Evolutionary conservation across 1,140 invertebrate genomes (phyloP), one percentile per base, ranked within the genome.

Genomic region (Drosophila malerkotliana): DNA sequence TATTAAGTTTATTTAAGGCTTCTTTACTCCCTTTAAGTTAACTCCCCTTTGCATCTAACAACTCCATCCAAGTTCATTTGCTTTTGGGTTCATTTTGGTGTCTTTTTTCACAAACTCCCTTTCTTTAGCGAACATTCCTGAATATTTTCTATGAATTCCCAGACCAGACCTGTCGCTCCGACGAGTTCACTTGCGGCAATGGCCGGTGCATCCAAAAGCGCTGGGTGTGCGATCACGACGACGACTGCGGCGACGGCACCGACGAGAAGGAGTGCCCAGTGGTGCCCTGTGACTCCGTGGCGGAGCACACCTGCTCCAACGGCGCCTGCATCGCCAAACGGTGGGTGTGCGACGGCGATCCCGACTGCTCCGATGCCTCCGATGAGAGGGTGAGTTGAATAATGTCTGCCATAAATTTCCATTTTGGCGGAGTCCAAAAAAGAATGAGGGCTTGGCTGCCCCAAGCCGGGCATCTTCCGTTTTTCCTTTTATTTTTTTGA

Each of bases 181-280:
- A 98, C 88, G 96, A 98, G 91, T 98, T 97, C 89, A 97, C 96
- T 2, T 98, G 97, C 92, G 94, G 94, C 41, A 97, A 97, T 81
- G 97, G 97, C 9, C 95, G 96, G 66, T 98, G 97, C 90, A 97
- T 98, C 67, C 96, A 97, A 80, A 94, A 95, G 69, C 93, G 94
- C 5, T 98, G 97, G 97, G 94, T 96, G 6, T 99, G 98, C 91
- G 97, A 99, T 92, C 94, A 95, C 24, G 96, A 97, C 82, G 94
- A 97, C 75, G 97, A 98, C 91, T 98, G 97, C 78, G 95, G 95
- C 4, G 96, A 97, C 80, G 94, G 94, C 21, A 96, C 94, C 41
- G 97, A 98, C 83, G 97, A 98, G 84, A 93, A 93, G 30, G 93
- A 96, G 85, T 98, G 97, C 83, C 93, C 94, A 3, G 92, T 94